phyloP scores from a whole-genome alignment of 2,113 vertebrate genomes.

The Hippocampus barbouri region DNA sequence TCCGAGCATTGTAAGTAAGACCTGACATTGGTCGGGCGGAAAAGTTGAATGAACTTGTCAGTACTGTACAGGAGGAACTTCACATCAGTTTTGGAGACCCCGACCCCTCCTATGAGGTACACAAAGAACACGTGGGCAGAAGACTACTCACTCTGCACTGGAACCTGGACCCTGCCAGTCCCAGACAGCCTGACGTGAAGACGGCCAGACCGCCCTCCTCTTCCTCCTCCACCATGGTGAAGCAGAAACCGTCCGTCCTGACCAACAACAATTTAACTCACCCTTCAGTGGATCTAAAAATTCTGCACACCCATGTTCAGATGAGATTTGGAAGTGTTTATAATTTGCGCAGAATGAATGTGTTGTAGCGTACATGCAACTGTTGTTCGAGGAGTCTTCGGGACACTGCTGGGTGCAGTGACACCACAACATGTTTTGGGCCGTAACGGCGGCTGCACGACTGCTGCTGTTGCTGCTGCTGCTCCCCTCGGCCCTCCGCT shows the following conservation, averaged over 20 bases:
- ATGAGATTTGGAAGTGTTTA: no score
- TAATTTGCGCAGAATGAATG: no score
- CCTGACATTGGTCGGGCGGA: no score
- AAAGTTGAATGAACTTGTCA: no score
- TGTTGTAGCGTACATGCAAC: conserved; percentile 69
- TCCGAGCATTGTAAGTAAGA: no score
- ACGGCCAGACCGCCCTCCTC: conserved; percentile 82
- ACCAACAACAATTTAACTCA: not conserved
- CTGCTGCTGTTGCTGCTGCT: conserved; percentile 45
- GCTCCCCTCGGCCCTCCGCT: conserved; percentile 71
- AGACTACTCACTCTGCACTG: conserved; percentile 88
- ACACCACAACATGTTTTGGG: conserved; percentile 80
- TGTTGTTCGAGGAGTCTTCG: conserved; percentile 88
- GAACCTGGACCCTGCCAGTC: conserved; percentile 87
- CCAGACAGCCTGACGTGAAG: conserved; percentile 86
- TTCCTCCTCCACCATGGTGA: conserved; percentile 94
- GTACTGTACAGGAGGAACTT: no score
- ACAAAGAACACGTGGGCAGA: no score
- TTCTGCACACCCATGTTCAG: no score
- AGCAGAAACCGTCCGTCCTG: conserved; percentile 95
- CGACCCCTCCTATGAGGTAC: no score
- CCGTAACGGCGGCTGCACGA: conserved; percentile 57
- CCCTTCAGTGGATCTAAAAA: no score
- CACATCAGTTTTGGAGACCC: no score
- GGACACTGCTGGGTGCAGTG: conserved; percentile 94